Evolutionary conservation across 2,888 invertebrate genomes (phyloP).

Genomic region (Apantesis nais): DNA sequence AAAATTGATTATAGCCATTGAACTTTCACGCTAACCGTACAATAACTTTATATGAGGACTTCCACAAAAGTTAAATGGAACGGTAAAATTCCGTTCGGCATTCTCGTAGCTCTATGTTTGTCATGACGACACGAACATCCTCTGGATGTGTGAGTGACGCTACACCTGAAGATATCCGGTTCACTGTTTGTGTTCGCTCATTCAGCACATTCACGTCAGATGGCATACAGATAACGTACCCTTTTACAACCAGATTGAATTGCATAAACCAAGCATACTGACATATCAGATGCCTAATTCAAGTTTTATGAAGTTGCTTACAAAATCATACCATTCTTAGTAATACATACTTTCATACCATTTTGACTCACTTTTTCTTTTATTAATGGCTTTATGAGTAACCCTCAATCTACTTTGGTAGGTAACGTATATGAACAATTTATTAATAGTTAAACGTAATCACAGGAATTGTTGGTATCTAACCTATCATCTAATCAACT

Average conservation of each 20-base stretch:
- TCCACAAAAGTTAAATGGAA: not conserved
- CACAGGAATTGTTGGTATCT: too few relatives aligned
- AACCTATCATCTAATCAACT: too few relatives aligned
- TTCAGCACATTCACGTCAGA: constrained; percentile 55
- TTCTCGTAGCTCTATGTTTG: constrained; percentile 29
- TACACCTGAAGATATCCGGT: constrained; percentile 69
- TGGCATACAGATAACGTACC: constrained; percentile 70
- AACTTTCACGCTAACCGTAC: not conserved
- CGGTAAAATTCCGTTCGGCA: not conserved
- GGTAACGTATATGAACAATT: too few relatives aligned
- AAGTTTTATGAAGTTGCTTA: not conserved
- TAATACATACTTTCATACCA: not conserved
- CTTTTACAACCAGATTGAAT: constrained; percentile 63
- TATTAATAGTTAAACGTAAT: too few relatives aligned
- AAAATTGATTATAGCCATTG: not conserved
- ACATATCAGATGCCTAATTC: constrained; percentile 2
- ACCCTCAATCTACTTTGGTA: not conserved
- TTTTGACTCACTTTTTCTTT: not conserved
- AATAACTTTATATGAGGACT: not conserved
- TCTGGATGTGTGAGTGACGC: constrained; percentile 50
- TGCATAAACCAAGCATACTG: constrained; percentile 43
- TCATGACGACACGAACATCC: constrained; percentile 34
- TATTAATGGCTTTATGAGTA: not conserved
- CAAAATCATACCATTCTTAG: not conserved
- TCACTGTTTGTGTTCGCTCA: constrained; percentile 66